These are phyloP conservation scores for Myotis davidii DNA, from an alignment of 2,113 vertebrate genomes.

Conservation along the genomic window DNA sequence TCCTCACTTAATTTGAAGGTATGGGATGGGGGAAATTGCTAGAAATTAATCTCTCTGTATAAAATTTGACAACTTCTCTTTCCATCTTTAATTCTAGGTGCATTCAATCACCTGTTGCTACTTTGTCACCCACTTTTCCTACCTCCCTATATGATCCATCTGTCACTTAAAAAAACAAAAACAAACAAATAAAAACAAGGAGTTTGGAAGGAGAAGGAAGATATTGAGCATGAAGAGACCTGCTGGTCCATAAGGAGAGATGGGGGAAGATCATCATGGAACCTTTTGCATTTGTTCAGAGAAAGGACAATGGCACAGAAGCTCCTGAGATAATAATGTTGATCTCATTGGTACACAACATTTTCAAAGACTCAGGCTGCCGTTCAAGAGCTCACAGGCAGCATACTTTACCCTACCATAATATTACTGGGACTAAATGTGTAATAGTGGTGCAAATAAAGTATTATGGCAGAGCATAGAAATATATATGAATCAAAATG, in stretches of 20 bases:
- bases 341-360: not conserved
- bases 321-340: not conserved
- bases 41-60: not conserved
- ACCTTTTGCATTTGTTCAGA: not conserved
- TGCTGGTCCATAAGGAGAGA: not conserved
- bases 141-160: not conserved
- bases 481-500: not conserved
- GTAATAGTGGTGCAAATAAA: not conserved
- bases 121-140: not conserved
- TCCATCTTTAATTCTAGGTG: not conserved
- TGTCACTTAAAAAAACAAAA: not conserved
- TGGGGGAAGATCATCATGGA: not conserved
- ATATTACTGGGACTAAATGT: not conserved
- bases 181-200: not conserved
- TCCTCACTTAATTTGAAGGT: not conserved
- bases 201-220: not conserved
- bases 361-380: not conserved
- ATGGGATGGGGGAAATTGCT: not conserved
- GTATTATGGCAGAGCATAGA: not conserved
- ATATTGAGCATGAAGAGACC: not conserved
- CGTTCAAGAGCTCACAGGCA: not conserved
- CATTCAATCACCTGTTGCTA: not conserved
- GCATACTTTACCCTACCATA: not conserved
- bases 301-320: not conserved
- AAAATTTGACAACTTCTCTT: not conserved